Evolutionary conservation across 2,113 vertebrate genomes (phyloP), one percentile per base, ranked within the genome.

Genomic region (Carassius auratus): DNA sequence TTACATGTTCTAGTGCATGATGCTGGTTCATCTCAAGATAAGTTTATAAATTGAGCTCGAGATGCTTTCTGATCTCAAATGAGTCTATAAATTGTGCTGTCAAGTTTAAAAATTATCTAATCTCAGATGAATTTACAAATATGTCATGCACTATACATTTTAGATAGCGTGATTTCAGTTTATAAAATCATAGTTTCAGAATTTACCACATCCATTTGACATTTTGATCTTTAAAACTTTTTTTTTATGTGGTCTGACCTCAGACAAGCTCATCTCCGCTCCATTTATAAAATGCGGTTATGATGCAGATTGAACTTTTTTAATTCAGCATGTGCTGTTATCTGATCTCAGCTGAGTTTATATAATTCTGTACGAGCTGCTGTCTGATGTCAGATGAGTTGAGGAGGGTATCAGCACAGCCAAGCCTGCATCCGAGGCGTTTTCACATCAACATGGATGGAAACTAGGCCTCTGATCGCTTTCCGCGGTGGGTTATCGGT

Each of bases 361-460:
- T 45, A 45, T 45, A 45, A 75, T 45, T 45, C 8, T 8, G 42
- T 45, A 9, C 1, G 8, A 8, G 42, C 45, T 48, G 42, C 42
- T 45, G 42, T 45, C 8, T 45, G 45, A 48, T 48, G 45, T 48
- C 10, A 48, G 42, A 48, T 48, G 45, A 48, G 45, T 48, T 48
- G 3, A 45, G 62, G 26, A 36, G 52, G 61, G 52, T 4, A 50
- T 76, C 48, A 0, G 45, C 45, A 48, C 9, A 77, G 59, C 87
- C 50, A 50, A 26, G 68, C 61, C 77, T 55, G 57, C 21, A 45
- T 85, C 55, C 21, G 76, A 84, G 26, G 81, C 84, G 80, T 78
- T 23, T 55, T 90, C 90, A 92, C 92, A 91, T 93, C 93, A 92
- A 93, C 92, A 90, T 92, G 86, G 90, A 90, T 87, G 71, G 38